Conservation (phyloP, 2,113 vertebrate species). For the Elaphurus davidianus region DNA sequence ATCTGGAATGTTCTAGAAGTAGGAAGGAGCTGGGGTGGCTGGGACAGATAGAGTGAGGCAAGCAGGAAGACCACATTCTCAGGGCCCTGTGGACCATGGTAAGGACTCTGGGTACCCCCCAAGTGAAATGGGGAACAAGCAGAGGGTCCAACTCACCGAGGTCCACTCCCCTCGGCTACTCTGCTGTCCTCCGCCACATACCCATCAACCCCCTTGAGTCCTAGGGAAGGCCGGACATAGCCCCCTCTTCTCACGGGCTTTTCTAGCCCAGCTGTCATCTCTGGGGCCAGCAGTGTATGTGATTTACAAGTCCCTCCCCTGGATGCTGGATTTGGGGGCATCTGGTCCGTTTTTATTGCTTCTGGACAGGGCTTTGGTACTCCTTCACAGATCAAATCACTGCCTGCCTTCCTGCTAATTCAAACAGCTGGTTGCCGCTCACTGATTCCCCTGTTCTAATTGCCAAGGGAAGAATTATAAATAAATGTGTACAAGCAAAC, state of each 20-base stretch:
- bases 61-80: accelerated
- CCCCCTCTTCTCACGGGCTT: neutral
- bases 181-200: too few species aligned
- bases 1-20: neutral
- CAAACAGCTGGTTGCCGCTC: slow-evolving; percentile 84
- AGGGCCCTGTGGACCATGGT: neutral
- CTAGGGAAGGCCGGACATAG: neutral
- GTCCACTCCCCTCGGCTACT: neutral
- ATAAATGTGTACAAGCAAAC: slow-evolving; percentile 83
- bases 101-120: neutral
- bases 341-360: slow-evolving; percentile 71
- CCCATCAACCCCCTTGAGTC: neutral
- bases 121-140: neutral
- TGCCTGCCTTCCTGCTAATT: slow-evolving; percentile 73
- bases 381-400: slow-evolving; percentile 84
- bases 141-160: neutral
- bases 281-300: neutral
- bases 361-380: slow-evolving; percentile 63
- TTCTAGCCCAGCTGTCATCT: neutral
- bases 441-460: slow-evolving; percentile 68
- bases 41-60: neutral
- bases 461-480: slow-evolving; percentile 83
- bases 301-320: slow-evolving; percentile 38
- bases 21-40: accelerated
- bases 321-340: slow-evolving; percentile 47